Conservation (phyloP, 2,113 vertebrate species). For the Petrocephalus microphthalmus region DNA sequence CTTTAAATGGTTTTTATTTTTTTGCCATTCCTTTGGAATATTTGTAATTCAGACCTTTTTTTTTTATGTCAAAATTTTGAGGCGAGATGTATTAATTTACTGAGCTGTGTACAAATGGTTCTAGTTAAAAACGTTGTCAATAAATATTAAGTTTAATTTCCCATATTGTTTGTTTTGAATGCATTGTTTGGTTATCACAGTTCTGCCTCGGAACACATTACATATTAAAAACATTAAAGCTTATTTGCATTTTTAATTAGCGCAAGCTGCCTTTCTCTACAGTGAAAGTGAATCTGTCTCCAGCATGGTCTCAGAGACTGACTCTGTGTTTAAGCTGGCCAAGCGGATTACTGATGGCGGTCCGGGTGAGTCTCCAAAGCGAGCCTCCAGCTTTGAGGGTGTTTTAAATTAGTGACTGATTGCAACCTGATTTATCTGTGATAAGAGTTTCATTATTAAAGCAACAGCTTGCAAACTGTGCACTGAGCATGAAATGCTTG, state of each 20-base stretch:
- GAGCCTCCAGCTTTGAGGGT: neutral
- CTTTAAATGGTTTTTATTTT: neutral
- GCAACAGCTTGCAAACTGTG: neutral
- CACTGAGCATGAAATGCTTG: neutral
- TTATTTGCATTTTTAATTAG: neutral
- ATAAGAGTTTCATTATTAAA: neutral
- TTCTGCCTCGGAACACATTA: neutral
- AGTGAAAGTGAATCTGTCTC: neutral
- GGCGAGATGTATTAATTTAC: neutral
- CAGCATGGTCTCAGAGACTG: neutral
- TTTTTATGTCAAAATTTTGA: neutral
- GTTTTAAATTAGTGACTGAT: neutral
- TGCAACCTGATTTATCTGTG: neutral
- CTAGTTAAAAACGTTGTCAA: neutral
- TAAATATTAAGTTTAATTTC: conserved; percentile 11
- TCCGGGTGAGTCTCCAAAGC: neutral
- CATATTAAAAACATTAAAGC: neutral
- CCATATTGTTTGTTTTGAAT: neutral
- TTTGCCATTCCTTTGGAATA: neutral
- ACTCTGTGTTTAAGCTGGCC: neutral
- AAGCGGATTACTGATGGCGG: neutral
- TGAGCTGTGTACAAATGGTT: neutral
- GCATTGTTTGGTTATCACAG: neutral
- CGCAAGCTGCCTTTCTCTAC: neutral
- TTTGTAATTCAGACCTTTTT: neutral